Evolutionary conservation across 2,797 vertebrate genomes (phyloP).

Genomic region (Acridotheres tristis): DNA sequence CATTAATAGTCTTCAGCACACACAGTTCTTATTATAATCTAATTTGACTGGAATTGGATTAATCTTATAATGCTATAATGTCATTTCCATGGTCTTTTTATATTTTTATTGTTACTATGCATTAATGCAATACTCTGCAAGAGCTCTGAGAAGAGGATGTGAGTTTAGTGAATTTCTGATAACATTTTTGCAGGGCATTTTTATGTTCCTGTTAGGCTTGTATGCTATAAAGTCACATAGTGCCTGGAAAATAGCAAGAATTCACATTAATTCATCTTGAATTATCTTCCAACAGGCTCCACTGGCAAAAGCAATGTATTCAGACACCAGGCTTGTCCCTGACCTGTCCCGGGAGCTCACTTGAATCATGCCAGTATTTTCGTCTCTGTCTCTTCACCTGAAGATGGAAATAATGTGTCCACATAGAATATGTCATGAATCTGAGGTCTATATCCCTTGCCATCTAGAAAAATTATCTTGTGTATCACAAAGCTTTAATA

Average conservation of each 20-base stretch:
- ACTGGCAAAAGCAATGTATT: neutral
- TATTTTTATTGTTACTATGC: constrained; percentile 67
- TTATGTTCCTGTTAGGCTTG: neutral
- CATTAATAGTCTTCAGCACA: constrained; percentile 56
- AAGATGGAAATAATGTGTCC: neutral
- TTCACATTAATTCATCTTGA: neutral
- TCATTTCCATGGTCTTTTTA: constrained; percentile 69
- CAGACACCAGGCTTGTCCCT: neutral
- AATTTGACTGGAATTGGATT: constrained; percentile 73
- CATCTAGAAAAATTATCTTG: neutral
- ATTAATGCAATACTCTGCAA: constrained; percentile 59
- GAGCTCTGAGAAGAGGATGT: constrained; percentile 37
- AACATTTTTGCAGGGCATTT: constrained; percentile 54
- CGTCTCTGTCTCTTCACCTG: neutral
- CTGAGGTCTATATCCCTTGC: neutral
- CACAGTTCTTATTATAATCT: constrained; percentile 68
- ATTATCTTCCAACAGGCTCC: neutral
- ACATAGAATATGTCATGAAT: neutral
- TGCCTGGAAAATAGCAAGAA: constrained; percentile 31
- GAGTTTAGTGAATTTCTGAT: constrained; percentile 39
- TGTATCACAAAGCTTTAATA: neutral
- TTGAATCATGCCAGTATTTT: neutral
- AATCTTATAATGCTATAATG: constrained; percentile 72
- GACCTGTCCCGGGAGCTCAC: neutral
- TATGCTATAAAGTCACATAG: neutral